A percentile compares a stretch with the other conserved stretches of the same genome.
phyloP scores from a whole-genome alignment of 2,113 vertebrate genomes.

The Telmatochromis brachygnathus region DNA sequence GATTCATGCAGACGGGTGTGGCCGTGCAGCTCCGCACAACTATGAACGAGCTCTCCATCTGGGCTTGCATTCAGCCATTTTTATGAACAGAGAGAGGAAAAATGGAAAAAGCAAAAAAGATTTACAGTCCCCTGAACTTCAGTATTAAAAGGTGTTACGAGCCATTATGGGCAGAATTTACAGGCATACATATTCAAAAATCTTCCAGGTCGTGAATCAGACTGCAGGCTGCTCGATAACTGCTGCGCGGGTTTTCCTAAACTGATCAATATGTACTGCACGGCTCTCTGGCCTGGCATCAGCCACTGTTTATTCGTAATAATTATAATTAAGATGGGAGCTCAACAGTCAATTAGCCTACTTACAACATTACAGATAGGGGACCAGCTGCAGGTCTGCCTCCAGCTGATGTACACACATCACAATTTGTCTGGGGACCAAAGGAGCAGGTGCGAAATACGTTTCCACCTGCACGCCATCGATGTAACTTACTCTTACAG shows the following conservation, averaged over 20 bases:
- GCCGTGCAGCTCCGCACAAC: neutral
- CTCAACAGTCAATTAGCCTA: conserved; percentile 21
- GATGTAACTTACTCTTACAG: neutral
- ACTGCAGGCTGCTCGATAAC: neutral
- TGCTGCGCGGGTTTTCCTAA: neutral
- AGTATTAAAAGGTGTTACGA: neutral
- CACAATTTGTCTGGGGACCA: neutral
- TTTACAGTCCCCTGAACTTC: neutral
- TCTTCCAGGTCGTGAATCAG: neutral
- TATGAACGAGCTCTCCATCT: neutral
- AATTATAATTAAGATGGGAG: conserved; percentile 14
- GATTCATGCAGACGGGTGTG: neutral
- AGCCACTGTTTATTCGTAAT: neutral
- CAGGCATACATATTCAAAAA: neutral
- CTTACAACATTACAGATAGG: conserved; percentile 1
- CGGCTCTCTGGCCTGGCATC: neutral
- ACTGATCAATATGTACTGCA: neutral
- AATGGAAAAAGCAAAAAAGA: neutral
- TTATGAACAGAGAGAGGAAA: neutral
- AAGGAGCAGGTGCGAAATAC: conserved; percentile 12
- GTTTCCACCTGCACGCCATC: neutral
- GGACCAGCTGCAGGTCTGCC: neutral
- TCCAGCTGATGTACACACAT: neutral
- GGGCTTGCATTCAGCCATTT: neutral
- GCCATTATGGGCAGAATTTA: neutral